A percentile compares a stretch with the other conserved stretches of the same genome.
Conservation (phyloP, 1,140 invertebrate genomes). For the Colletes gigas region DNA sequence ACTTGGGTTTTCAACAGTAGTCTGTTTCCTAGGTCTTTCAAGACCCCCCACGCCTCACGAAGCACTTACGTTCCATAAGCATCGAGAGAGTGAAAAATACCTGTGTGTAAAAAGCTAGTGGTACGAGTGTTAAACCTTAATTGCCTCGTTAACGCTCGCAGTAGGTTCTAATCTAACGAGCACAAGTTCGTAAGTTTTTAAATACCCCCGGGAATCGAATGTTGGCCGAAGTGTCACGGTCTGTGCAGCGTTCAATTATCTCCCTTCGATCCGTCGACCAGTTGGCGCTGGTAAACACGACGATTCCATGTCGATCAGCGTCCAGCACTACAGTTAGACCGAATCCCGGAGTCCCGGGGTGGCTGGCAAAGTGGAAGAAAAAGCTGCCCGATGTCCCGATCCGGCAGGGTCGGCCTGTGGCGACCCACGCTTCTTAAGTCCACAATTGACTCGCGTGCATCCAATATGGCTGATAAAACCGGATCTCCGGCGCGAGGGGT, state of each 20-base stretch:
- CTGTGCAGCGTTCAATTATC: not conserved
- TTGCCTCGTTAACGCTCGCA: too few relatives aligned
- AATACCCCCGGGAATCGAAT: too few relatives aligned
- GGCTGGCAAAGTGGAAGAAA: conserved; percentile 43
- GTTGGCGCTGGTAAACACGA: not conserved
- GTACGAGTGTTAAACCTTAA: too few relatives aligned
- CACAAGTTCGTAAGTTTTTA: too few relatives aligned
- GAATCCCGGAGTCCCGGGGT: not conserved
- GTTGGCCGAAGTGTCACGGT: not conserved
- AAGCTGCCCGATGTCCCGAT: conserved; percentile 50
- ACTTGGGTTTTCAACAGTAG: too few relatives aligned
- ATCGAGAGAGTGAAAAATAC: too few relatives aligned
- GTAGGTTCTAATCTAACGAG: too few relatives aligned
- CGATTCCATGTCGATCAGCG: conserved; percentile 22
- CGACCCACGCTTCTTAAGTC: conserved; percentile 44
- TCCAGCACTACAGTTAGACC: conserved; percentile 35
- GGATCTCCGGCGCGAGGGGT: conserved; percentile 55
- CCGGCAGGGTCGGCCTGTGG: conserved; percentile 38
- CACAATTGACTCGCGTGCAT: conserved; percentile 53
- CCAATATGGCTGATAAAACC: conserved; percentile 67
- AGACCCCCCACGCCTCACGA: too few relatives aligned
- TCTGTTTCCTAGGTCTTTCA: too few relatives aligned
- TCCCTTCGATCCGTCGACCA: not conserved
- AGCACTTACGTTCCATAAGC: too few relatives aligned
- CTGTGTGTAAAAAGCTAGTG: too few relatives aligned